Base-by-base conservation (phyloP, 2,797 vertebrate species). In the Aldrovandia affinis region DNA sequence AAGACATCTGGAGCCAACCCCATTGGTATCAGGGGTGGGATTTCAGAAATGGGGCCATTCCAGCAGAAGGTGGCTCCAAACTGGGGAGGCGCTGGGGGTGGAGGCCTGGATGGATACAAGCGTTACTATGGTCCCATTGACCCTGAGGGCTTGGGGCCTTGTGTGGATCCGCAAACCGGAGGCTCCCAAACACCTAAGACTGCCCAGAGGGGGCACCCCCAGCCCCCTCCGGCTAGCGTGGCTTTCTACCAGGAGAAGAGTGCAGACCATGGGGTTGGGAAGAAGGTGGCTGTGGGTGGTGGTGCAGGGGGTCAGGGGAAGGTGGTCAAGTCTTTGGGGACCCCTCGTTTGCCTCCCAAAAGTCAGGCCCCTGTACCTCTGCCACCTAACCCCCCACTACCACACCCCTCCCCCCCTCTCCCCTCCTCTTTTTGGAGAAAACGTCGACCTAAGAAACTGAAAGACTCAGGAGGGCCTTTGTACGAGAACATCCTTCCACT, bases 81-180 rank as follows among this genome's bases (percentile, higher is more conserved):
- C 83, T 96, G 96, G 96, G 92, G 93, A 88, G 84, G 36, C 20
- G 68, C 28, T 1, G 68, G 81, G 15, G 84, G 47, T 6, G 84
- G 94, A 89, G 94, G 96, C 86, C 94, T 97, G 54, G 97, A 98
- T 90, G 96, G 97, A 90, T 98, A 97, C 94, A 97, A 97, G 90
- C 95, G 97, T 84, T 98, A 98, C 89, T 98, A 98, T 90, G 97
- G 97, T 89, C 97, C 97, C 89, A 98, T 98, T 91, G 97, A 98
- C 92, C 97, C 97, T 42, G 97, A 97, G 94, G 97, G 97, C 88
- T 94, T 97, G 90, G 94, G 95, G 84, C 95, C 96, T 92, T 96
- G 95, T 89, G 94, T 96, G 93, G 95, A 96, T 88, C 95, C 95
- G 87, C 95, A 95, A 85, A 92, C 94, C 93, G 84, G 79, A 55